Evolutionary conservation across 2,797 vertebrate genomes (phyloP), one percentile per base, ranked within the genome.

Genomic region (Crocidura indochinensis): DNA sequence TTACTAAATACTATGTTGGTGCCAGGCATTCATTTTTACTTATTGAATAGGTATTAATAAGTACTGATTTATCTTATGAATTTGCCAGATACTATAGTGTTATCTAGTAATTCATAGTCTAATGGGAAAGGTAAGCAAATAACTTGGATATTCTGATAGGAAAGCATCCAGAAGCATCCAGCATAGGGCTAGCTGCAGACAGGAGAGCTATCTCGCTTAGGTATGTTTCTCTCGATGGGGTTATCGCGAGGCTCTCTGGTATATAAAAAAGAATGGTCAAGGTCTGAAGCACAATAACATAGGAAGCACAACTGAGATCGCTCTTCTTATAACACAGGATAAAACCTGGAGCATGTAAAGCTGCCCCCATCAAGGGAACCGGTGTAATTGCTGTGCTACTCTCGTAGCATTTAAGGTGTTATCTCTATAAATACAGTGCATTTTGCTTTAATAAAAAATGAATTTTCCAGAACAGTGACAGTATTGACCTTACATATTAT

Each of bases 401-500:
- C 91, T 68, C 0, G 10, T 95, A 96, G 94, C 94, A 96, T 96
- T 96, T 95, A 95, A 95, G 88, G 46, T 89, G 94, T 86, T 95
- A 96, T 94, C 93, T 97, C 96, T 96, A 97, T 96, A 80, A 69
- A 95, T 95, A 97, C 96, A 92, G 96, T 93, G 95, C 95, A 62
- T 97, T 97, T 97, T 96, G 93, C 97, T 98, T 98, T 98, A 97
- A 98, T 98, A 97, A 97, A 98, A 98, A 98, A 97, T 98, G 97
- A 98, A 98, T 98, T 98, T 98, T 98, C 97, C 97, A 98, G 97
- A 98, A 98, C 97, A 97, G 96, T 97, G 97, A 98, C 96, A 98
- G 97, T 98, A 98, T 98, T 98, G 98, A 98, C 98, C 98, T 98
- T 98, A 98, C 97, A 98, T 97, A 98, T 98, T 98, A 98, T 97